Base-by-base conservation (phyloP, 2,888 invertebrate genomes). In the Ophioninae sp. region DNA sequence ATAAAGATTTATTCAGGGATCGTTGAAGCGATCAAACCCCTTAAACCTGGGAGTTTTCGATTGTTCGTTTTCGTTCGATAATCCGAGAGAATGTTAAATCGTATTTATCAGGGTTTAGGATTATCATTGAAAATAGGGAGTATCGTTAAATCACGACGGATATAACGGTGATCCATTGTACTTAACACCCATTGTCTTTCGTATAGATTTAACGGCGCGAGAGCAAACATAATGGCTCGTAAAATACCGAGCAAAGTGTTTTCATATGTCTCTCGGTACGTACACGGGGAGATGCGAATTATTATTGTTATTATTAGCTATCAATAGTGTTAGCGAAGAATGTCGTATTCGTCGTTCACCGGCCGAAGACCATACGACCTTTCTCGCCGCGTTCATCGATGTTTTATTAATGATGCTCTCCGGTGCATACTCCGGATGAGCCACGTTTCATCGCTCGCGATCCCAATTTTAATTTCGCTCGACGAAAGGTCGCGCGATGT, bases 181-280 rank as follows among this genome's bases (percentile, higher is more conserved):
- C 79, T 83, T 83, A 76, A 83, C 82, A 67, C 79, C 82, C 75
- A 83, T 83, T 83, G 82, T 83, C 70, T 70, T 79, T 70, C 23
- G 61, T 61, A 67, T 59, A 79, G 82, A 83, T 83, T 83, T 83
- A 76, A 65, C 79, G 76, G 79, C 75, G 79, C 76, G 82, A 83
- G 75, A 83, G 82, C 82, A 83, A 83, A 83, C 72, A 83, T 83
- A 83, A 83, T 83, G 76, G 68, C 79, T 83, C 82, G 79, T 83
- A 83, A 83, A 83, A 76, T 83, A 83, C 76, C 56, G 44, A 59
- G 82, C 76, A 79, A 79, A 81, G 74, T 79, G 67, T 79, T 79
- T 79, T 79, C 64, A 64, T 82, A 64, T 44, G 20, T 37, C 56
- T 65, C 57, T 59, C 50, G 56, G 37, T 50, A 20, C 70, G n/a